Percentiles rank a stretch among this genome's conserved stretches.
These are phyloP conservation scores for Hydraecia micacea DNA, from an alignment of 2,888 invertebrate genomes.

Conservation along the genomic window DNA sequence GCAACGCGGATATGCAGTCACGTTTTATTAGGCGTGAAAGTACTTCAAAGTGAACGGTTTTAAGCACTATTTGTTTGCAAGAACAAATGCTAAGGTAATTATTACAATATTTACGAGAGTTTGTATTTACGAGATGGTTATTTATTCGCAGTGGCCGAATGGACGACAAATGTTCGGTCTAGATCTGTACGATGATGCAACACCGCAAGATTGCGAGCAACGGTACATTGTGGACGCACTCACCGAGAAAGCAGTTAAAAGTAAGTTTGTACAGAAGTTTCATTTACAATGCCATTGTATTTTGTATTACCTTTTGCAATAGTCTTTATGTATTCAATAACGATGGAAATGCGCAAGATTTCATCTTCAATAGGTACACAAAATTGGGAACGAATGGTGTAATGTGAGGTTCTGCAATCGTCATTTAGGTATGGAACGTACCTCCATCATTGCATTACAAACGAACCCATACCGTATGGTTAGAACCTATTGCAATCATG, in stretches of 20 bases:
- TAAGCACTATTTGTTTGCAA: constrained; percentile 44
- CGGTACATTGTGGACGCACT: constrained; percentile 85
- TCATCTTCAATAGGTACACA: constrained; percentile 43
- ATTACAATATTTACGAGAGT: background rate
- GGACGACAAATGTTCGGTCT: constrained; percentile 80
- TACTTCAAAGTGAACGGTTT: constrained; percentile 55
- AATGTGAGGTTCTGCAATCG: constrained; percentile 46
- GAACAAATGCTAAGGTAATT: constrained; percentile 32
- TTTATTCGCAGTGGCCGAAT: constrained; percentile 81
- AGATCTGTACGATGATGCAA: constrained; percentile 82
- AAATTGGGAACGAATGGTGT: constrained; percentile 30
- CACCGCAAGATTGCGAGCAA: constrained; percentile 81
- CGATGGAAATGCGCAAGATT: constrained; percentile 49
- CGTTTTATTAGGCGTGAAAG: constrained; percentile 62
- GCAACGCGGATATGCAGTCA: constrained; percentile 62
- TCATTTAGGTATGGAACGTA: constrained; percentile 12
- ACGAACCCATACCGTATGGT: constrained; percentile 4
- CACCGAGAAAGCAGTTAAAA: constrained; percentile 82
- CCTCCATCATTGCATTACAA: constrained; percentile 26
- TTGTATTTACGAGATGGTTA: constrained; percentile 36
- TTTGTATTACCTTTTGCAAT: constrained; percentile 39
- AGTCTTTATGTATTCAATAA: constrained; percentile 49
- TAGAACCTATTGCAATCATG: constrained; percentile 23
- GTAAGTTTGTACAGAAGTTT: constrained; percentile 73
- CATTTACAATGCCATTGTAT: constrained; percentile 46